These are phyloP conservation scores for Thera britannica DNA, from an alignment of 2,888 invertebrate species.

Conservation along the genomic window DNA sequence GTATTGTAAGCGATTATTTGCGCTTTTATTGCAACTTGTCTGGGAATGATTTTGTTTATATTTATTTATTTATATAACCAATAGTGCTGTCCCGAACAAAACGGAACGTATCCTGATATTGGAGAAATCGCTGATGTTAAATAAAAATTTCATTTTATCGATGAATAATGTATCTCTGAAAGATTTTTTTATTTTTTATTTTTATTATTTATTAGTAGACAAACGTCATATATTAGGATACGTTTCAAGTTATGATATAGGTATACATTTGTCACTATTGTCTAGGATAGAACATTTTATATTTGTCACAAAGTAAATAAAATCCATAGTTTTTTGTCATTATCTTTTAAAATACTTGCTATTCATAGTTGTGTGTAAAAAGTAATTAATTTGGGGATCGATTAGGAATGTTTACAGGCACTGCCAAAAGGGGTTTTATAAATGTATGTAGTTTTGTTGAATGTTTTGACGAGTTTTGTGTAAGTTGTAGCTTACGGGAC, in stretches of 20 bases:
- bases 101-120: constrained; percentile 10
- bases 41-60: constrained; percentile 3
- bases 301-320: constrained; percentile 15
- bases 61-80: not conserved
- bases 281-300: constrained; percentile 21
- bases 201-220: not conserved
- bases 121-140: constrained; percentile 9
- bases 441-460: constrained; percentile 48
- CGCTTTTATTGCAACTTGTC: constrained; percentile 20
- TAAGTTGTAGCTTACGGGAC: constrained; percentile 40
- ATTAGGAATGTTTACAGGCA: constrained; percentile 24
- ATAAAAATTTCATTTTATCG: not conserved
- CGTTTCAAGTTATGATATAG: not conserved
- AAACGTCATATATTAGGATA: constrained; percentile 5
- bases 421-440: constrained; percentile 58
- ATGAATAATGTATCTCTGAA: not conserved
- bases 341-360: not conserved
- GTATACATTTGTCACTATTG: constrained; percentile 14
- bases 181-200: constrained; percentile 11
- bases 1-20: not conserved
- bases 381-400: constrained; percentile 9
- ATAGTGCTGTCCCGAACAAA: constrained; percentile 13
- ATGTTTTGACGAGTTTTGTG: constrained; percentile 59
- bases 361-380: constrained; percentile 15
- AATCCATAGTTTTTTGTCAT: constrained; percentile 12